These are phyloP conservation scores for Eucera pruinosa DNA, from an alignment of 2,888 invertebrate species.

Conservation along the genomic window DNA sequence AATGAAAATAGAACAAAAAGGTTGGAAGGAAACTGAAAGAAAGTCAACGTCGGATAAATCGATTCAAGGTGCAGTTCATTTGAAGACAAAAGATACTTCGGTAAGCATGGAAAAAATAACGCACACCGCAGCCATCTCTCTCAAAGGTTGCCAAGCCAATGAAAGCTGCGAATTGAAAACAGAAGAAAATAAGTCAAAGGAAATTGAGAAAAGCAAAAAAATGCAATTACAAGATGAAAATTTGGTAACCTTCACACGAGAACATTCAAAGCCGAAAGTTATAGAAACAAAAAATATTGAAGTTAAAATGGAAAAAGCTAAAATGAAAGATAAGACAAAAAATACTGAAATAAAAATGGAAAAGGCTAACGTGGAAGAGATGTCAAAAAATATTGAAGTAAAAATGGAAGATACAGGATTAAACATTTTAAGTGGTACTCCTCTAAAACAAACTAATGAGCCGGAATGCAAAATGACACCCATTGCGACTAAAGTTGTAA, in stretches of 20 bases:
- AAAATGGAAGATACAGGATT: background rate
- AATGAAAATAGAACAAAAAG: background rate
- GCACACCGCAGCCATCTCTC: background rate
- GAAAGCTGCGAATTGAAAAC: slow-evolving; percentile 1
- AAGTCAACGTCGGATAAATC: too few relatives aligned
- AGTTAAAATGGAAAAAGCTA: background rate
- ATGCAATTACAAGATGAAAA: background rate
- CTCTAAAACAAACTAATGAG: slow-evolving; percentile 6
- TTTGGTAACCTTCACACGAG: background rate
- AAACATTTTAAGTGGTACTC: background rate
- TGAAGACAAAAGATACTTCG: background rate
- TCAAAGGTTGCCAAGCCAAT: background rate
- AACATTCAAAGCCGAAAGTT: background rate
- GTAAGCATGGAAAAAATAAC: background rate
- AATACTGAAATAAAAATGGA: background rate
- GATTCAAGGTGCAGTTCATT: background rate
- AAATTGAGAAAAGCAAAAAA: background rate
- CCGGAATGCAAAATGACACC: slow-evolving; percentile 33
- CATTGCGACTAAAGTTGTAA: slow-evolving; percentile 32
- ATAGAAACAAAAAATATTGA: slow-evolving; percentile 16
- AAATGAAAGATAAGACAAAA: slow-evolving; percentile 17
- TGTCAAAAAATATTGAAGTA: slow-evolving; percentile 11
- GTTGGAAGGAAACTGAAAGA: background rate
- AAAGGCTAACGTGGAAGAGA: background rate
- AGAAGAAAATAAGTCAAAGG: background rate